Percentiles rank a stretch among this genome's conserved stretches.
Evolutionary conservation across 2,113 vertebrate species (phyloP).

Genomic region (Mesoclemmys tuberculata): DNA sequence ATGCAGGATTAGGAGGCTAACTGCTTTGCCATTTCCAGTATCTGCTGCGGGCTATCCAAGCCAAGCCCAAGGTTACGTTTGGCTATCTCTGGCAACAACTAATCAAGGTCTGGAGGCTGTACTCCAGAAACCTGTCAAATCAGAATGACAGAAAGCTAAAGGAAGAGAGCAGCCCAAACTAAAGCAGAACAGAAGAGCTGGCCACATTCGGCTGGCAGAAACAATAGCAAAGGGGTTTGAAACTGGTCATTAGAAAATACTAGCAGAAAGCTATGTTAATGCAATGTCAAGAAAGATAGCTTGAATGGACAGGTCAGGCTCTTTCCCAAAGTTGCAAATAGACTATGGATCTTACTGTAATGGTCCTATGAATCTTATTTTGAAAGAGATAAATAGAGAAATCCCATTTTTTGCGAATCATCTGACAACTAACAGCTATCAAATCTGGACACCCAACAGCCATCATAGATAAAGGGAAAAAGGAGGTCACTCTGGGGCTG

Average conservation of each 20-base stretch:
- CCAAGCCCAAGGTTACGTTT: constrained; percentile 10
- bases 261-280: not conserved
- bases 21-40: not conserved
- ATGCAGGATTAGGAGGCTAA: not conserved
- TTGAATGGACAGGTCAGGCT: not conserved
- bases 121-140: not conserved
- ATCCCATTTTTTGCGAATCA: not conserved
- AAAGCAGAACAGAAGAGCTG: constrained; percentile 22
- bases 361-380: not conserved
- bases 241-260: not conserved
- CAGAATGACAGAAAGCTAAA: not conserved
- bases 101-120: not conserved
- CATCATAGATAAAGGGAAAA: not conserved
- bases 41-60: constrained; percentile 17
- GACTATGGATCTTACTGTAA: not conserved
- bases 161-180: constrained; percentile 21
- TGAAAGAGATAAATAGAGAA: not conserved
- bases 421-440: not conserved
- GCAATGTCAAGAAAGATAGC: not conserved
- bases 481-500: not conserved
- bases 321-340: not conserved
- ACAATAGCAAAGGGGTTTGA: not conserved
- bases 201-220: not conserved
- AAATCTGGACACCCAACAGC: not conserved
- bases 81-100: constrained; percentile 17